Percentiles rank a stretch among this genome's conserved stretches.
phyloP scores from a whole-genome alignment of 1,140 invertebrate species.

The Vollenhovia emeryi region DNA sequence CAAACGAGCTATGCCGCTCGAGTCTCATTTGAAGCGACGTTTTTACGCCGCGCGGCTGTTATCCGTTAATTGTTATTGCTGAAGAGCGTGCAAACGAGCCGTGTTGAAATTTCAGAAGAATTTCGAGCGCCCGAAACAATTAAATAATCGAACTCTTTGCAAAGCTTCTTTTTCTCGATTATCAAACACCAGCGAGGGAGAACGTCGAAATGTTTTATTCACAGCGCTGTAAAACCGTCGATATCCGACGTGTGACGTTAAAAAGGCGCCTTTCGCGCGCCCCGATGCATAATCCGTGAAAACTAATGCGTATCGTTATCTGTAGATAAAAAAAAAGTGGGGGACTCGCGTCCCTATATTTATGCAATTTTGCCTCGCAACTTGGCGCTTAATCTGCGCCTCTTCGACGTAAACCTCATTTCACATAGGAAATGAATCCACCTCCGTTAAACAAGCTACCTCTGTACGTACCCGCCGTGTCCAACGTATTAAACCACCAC shows the following conservation, averaged over 20 bases:
- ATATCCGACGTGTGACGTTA: background rate
- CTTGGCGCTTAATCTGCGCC: background rate
- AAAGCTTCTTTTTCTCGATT: background rate
- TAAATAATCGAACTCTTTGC: background rate
- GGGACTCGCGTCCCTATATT: background rate
- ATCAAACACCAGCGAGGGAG: background rate
- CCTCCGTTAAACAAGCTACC: background rate
- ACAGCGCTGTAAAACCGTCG: background rate
- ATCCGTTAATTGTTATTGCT: background rate
- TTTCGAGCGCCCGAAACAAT: background rate
- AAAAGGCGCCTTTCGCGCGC: background rate
- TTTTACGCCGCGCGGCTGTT: background rate
- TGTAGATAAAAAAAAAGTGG: background rate
- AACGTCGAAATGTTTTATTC: background rate
- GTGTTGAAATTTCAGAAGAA: background rate
- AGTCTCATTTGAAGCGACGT: background rate
- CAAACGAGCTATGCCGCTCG: constrained; percentile 4
- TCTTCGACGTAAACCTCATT: background rate
- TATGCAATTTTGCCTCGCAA: background rate
- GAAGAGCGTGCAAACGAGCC: background rate
- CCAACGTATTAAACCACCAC: background rate
- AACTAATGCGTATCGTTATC: background rate
- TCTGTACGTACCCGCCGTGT: background rate
- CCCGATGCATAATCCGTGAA: background rate
- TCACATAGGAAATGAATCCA: background rate